These are phyloP conservation scores for Taurulus bubalis DNA, from an alignment of 2,113 vertebrate genomes.

Conservation along the genomic window DNA sequence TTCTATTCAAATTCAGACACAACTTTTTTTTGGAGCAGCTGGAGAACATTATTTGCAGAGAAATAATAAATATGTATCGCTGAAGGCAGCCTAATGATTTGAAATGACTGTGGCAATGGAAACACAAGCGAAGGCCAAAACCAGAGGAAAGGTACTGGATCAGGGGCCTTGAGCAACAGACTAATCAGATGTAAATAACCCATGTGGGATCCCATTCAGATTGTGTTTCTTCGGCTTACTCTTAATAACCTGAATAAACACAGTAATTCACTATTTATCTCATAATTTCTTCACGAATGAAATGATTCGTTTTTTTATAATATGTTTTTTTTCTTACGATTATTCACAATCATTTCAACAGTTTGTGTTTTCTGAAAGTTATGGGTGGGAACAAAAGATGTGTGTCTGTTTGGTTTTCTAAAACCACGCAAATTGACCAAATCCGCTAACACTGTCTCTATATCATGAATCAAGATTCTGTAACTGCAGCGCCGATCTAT, in stretches of 20 bases:
- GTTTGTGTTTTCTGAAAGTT: background rate
- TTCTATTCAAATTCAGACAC: background rate
- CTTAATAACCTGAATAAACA: background rate
- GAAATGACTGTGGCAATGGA: slow-evolving; percentile 28
- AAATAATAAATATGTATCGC: slow-evolving; percentile 1
- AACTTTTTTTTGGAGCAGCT: background rate
- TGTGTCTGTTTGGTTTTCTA: background rate
- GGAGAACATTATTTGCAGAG: background rate
- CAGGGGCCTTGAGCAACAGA: slow-evolving; percentile 16
- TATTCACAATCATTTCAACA: background rate
- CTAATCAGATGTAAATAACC: slow-evolving; percentile 37
- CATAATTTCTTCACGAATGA: background rate
- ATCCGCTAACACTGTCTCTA: background rate
- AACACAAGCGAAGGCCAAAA: slow-evolving; percentile 27
- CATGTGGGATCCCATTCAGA: slow-evolving; percentile 27
- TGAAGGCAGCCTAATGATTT: slow-evolving; percentile 4
- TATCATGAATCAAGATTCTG: background rate
- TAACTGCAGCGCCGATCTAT: background rate
- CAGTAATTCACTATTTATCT: slow-evolving; percentile 4
- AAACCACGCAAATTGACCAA: background rate
- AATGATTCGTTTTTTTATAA: background rate
- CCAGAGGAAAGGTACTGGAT: slow-evolving; percentile 3
- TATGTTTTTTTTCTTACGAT: background rate
- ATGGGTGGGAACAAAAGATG: background rate
- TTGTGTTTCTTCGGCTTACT: slow-evolving; percentile 5